Base-by-base conservation (phyloP, 2,113 vertebrate genomes). In the Eretmochelys imbricata region DNA sequence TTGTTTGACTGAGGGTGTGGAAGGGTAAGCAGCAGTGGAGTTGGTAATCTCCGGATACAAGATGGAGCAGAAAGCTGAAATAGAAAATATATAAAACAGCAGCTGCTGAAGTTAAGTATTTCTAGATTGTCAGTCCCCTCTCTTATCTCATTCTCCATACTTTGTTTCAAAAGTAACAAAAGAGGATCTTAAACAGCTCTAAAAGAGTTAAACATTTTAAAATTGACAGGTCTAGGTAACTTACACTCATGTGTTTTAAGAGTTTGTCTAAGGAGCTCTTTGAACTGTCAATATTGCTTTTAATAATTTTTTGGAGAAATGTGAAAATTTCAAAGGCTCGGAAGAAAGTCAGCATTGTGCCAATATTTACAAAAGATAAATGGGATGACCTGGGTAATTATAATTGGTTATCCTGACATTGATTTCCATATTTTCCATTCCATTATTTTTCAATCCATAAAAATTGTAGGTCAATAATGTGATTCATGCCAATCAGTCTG, bases 1-100 rank as follows among this genome's bases (percentile, higher is more conserved):
- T 96, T 97, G 29, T 62, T 89, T 89, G 31, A 69, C 7, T n/a
- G 76, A 51, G 69, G 93, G 80, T 89, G 20, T 42, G 79, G 69
- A 88, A 35, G 81, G 62, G 69, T 27, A 93, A 80, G 57, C 59
- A 91, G 51, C 25, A 72, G 8, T 49, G 24, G 25, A 65, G 78
- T 53, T 22, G 7, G 88, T 79, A n/a, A 82, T 83, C 5, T 78
- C 62, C 0, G 0, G 62, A 42, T 62, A 57, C 1, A 69, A 89
- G 79, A 95, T 82, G 31, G 84, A 80, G 53, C 10, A 4, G 8
- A 35, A 46, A 69, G 62, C 31, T 65, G 29, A 2, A 0, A 38
- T 80, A 88, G 89, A 89, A 54, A 3, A 79, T 5, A 5, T 8
- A 17, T 17, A 82, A 29, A 11, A 42, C 8, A n/a, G 8, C 17